Evolutionary conservation across 1,140 invertebrate genomes (phyloP).

Genomic region (Brachystomella parvula): DNA sequence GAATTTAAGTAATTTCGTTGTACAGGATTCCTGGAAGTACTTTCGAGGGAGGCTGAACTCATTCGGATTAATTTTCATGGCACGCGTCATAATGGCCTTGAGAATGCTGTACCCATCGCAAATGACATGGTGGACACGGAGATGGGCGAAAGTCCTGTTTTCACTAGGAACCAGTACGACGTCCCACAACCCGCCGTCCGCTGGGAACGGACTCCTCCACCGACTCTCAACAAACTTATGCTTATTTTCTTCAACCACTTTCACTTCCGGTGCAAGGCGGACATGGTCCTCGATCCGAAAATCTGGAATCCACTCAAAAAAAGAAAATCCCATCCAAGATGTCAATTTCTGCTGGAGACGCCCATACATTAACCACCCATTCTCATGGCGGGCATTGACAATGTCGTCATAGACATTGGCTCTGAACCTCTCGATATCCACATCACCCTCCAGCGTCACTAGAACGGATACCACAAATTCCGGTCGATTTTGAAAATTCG

Average conservation of each 20-base stretch:
- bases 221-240: not conserved
- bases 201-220: not conserved
- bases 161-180: not conserved
- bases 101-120: slow-evolving; percentile 4
- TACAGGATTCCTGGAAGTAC: not conserved
- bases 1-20: not conserved
- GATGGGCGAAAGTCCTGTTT: not conserved
- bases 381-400: slow-evolving; percentile 2
- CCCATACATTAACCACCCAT: not conserved
- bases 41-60: not conserved
- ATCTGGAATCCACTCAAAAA: slow-evolving; percentile 1
- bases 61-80: not conserved
- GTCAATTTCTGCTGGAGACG: not conserved
- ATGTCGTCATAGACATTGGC: not conserved
- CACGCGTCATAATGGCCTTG: slow-evolving; percentile 4
- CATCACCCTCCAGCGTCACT: not conserved
- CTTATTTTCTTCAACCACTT: not conserved
- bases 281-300: not conserved
- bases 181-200: not conserved
- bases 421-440: not conserved
- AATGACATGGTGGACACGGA: not conserved
- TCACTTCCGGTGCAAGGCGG: not conserved
- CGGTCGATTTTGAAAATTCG: not conserved
- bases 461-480: not conserved
- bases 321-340: not conserved